Base-by-base conservation (phyloP, 2,113 vertebrate species). In the Salvator merianae region DNA sequence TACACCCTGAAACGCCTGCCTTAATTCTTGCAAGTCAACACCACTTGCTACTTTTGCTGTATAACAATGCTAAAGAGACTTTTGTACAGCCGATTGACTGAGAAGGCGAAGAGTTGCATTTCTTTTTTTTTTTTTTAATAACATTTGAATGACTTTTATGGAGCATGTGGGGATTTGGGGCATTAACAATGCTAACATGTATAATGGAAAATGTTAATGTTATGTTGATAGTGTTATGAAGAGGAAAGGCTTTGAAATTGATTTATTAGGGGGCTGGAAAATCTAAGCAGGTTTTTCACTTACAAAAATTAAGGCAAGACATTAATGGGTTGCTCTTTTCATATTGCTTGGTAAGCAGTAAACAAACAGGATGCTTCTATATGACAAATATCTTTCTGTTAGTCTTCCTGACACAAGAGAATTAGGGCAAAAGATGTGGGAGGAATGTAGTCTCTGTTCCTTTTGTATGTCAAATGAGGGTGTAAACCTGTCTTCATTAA, bases 161-260 rank as follows among this genome's bases (percentile, higher is more conserved):
- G 53, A 63, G 73, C 50, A 77, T n/a, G 38, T 81, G n/a, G 50
- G 50, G 32, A 62, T 81, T 77, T 77, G 50, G 65, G 53, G 55
- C 65, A 86, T 82, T 77, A 82, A 69, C 82, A 86, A 62, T 77
- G 66, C 53, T 62, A 71, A 36, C 13, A 34, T 76, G 79, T 71
- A 82, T 82, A 77, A 70, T 62, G 20, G 55, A 81, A 76, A 69
- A 86, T 70, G 30, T 59, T 77, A 86, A 69, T 86, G 59, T 86
- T 82, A 71, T 63, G 62, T 70, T 70, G 69, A 76, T 47, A 47
- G 74, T 69, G 73, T 73, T 77, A 59, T 74, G 26, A 70, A 30
- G 66, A 70, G 72, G n/a, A 34, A 81, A 81, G 47, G 50, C 36
- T 30, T 22, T 81, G 50, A 73, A 77, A 82, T 81, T 86, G 65